Conservation (phyloP, 2,797 vertebrate species). For the Coregonus ussuriensis region DNA sequence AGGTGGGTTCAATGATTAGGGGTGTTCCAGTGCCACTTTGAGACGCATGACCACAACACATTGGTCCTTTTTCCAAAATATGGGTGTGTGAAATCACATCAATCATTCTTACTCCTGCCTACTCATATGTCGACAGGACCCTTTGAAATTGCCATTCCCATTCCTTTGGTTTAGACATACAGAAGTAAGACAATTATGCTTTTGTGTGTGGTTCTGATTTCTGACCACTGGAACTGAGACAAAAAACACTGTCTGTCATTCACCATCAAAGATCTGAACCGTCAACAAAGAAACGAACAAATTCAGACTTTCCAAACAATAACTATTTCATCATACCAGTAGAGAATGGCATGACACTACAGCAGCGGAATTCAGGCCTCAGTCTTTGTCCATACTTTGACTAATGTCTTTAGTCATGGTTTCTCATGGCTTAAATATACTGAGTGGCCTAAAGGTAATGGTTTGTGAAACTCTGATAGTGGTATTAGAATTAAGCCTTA, state of each 20-base stretch:
- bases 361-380: conserved; percentile 14
- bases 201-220: conserved; percentile 51
- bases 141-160: neutral
- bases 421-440: neutral
- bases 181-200: neutral
- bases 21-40: neutral
- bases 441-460: neutral
- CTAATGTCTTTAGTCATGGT: neutral
- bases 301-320: no score
- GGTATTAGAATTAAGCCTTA: neutral
- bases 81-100: neutral
- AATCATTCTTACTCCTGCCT: neutral
- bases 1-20: neutral
- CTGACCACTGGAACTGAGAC: conserved; percentile 59
- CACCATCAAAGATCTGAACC: conserved; percentile 58
- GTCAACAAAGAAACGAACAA: conserved; percentile 40
- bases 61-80: no score
- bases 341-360: conserved; percentile 51
- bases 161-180: neutral
- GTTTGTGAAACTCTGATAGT: neutral
- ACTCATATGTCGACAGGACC: neutral
- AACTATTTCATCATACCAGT: conserved; percentile 5
- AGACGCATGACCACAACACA: no score
- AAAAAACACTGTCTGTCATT: conserved; percentile 47
- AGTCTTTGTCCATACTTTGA: neutral